Conservation (phyloP, 1,140 invertebrate species). For the Campoletis sonorensis region DNA sequence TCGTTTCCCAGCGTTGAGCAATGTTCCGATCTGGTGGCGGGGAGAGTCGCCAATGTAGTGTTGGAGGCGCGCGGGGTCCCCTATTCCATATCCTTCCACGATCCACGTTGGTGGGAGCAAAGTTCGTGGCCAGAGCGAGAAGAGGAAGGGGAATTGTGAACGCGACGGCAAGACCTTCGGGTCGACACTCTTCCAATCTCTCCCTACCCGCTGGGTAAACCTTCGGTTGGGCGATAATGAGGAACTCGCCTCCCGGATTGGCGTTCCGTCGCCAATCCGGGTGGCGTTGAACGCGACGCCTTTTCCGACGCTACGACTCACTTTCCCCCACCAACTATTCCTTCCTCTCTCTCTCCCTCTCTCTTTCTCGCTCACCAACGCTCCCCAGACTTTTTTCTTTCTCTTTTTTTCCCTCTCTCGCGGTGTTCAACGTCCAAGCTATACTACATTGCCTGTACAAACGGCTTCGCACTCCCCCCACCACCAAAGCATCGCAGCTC, state of each 20-base stretch:
- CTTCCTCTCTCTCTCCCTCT: slow-evolving; percentile 28
- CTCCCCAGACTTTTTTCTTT: slow-evolving; percentile 20
- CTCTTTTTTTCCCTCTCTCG: slow-evolving; percentile 33
- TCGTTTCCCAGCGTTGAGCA: slow-evolving; percentile 48
- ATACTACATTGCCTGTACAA: slow-evolving; percentile 14
- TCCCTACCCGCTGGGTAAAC: slow-evolving; percentile 11
- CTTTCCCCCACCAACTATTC: slow-evolving; percentile 40
- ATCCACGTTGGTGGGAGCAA: neutral
- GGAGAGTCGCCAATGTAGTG: slow-evolving; percentile 12
- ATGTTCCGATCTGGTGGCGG: slow-evolving; percentile 26
- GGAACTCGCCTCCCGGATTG: slow-evolving; percentile 73
- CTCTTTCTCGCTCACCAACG: slow-evolving; percentile 19
- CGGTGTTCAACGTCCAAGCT: neutral
- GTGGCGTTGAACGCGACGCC: slow-evolving; percentile 74
- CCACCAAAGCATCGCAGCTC: neutral
- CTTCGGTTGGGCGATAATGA: slow-evolving; percentile 72
- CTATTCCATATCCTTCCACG: neutral
- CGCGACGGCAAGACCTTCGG: neutral
- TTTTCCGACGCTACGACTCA: slow-evolving; percentile 68
- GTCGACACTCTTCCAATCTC: neutral
- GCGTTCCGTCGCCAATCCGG: slow-evolving; percentile 73
- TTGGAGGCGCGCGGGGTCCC: neutral
- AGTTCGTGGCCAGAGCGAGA: neutral
- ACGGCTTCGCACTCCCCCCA: slow-evolving; percentile 21
- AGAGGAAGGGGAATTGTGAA: neutral